Conservation (phyloP, 2,113 vertebrate species). For the Cacatua alba region DNA sequence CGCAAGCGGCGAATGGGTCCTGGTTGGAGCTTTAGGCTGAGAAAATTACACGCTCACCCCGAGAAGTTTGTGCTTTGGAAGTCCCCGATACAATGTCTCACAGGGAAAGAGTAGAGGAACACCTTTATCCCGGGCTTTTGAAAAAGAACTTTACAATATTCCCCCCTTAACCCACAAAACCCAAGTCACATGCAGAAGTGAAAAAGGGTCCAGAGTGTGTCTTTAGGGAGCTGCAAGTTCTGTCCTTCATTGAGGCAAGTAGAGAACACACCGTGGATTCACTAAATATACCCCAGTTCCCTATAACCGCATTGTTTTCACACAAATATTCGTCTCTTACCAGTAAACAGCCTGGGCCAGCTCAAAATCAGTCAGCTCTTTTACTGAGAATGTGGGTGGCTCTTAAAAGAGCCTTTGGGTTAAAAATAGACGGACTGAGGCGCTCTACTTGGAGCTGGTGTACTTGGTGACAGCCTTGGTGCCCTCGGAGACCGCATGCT, state of each 20-base stretch:
- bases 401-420: slow-evolving; percentile 56
- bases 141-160: neutral
- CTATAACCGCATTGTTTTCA: too few species aligned
- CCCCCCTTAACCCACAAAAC: too few species aligned
- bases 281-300: neutral
- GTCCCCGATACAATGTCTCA: neutral
- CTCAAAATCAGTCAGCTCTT: neutral
- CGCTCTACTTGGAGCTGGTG: slow-evolving; percentile 62
- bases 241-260: too few species aligned
- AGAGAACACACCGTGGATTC: neutral
- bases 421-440: neutral
- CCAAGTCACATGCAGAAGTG: neutral
- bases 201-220: too few species aligned
- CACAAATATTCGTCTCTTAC: neutral
- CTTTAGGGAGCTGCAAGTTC: neutral
- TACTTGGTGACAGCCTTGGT: slow-evolving; percentile 83
- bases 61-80: too few species aligned
- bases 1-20: too few species aligned
- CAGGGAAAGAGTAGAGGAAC: neutral
- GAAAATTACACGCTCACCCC: neutral
- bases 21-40: too few species aligned
- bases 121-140: neutral
- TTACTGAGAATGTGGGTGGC: neutral
- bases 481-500: slow-evolving; percentile 50
- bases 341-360: neutral